These are phyloP conservation scores for Lacerta viridis DNA, from an alignment of 2,797 vertebrate genomes.

Conservation along the genomic window DNA sequence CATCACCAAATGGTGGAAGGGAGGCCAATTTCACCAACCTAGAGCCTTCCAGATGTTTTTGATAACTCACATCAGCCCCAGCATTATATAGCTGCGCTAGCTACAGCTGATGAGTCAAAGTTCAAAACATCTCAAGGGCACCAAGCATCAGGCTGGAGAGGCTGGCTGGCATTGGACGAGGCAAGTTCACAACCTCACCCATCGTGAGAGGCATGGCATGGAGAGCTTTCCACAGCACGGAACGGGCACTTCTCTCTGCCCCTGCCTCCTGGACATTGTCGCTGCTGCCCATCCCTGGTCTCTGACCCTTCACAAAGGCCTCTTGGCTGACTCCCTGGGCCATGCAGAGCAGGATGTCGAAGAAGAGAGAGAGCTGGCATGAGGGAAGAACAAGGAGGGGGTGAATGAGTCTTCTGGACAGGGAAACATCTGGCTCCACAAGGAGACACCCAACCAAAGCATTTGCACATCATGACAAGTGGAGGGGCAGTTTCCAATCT, in stretches of 20 bases:
- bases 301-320: slow-evolving; percentile 82
- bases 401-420: background rate
- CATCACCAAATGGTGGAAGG: too few relatives aligned
- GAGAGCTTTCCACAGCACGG: slow-evolving; percentile 88
- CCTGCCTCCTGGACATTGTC: slow-evolving; percentile 50
- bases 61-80: background rate
- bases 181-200: slow-evolving; percentile 77
- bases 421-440: too few relatives aligned
- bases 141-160: too few relatives aligned
- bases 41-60: too few relatives aligned
- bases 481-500: background rate
- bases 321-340: slow-evolving; percentile 83
- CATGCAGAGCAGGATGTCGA: slow-evolving; percentile 94
- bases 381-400: slow-evolving; percentile 1
- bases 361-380: slow-evolving; percentile 91
- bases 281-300: slow-evolving; percentile 69
- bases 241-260: slow-evolving; percentile 79
- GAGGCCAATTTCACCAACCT: background rate
- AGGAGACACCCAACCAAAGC: too few relatives aligned
- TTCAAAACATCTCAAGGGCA: too few relatives aligned
- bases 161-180: too few relatives aligned
- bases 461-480: too few relatives aligned
- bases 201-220: slow-evolving; percentile 82
- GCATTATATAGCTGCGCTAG: too few relatives aligned
- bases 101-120: too few relatives aligned